Evolutionary conservation across 2,113 vertebrate species (phyloP).

Genomic region (Lamprologus ornatipinnis): DNA sequence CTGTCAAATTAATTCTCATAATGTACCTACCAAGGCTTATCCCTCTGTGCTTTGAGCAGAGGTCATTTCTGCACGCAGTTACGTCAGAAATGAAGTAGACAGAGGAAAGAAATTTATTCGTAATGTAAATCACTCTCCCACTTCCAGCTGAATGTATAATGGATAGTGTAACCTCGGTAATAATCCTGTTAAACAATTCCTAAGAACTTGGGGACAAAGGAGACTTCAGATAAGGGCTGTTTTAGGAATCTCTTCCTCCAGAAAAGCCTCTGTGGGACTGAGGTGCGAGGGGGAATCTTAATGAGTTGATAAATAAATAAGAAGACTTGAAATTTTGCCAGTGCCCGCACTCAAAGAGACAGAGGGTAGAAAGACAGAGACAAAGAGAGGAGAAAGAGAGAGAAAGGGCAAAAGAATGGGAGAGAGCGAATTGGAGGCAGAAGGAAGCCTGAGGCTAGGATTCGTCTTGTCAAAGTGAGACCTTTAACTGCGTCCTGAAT

Average conservation of each 20-base stretch:
- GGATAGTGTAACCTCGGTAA: slow-evolving; percentile 44
- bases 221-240: slow-evolving; percentile 51
- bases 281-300: slow-evolving; percentile 43
- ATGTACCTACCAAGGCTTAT: background rate
- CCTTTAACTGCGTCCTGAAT: slow-evolving; percentile 66
- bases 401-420: background rate
- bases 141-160: slow-evolving; percentile 40
- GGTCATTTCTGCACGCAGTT: slow-evolving; percentile 35
- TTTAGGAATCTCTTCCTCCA: slow-evolving; percentile 30
- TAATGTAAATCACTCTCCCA: slow-evolving; percentile 30
- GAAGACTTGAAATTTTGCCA: slow-evolving; percentile 48
- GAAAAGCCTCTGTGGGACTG: slow-evolving; percentile 28
- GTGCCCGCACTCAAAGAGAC: slow-evolving; percentile 23
- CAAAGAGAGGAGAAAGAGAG: background rate
- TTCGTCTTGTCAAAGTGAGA: slow-evolving; percentile 67
- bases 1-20: slow-evolving; percentile 25
- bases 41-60: background rate
- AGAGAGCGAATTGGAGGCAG: slow-evolving; percentile 20
- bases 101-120: slow-evolving; percentile 15
- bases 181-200: slow-evolving; percentile 54
- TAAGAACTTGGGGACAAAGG: slow-evolving; percentile 43
- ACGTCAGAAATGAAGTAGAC: slow-evolving; percentile 34
- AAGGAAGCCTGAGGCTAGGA: slow-evolving; percentile 49
- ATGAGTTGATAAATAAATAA: slow-evolving; percentile 68
- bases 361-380: background rate